These are phyloP conservation scores for Heliconius ismenius DNA, from an alignment of 2,888 invertebrate genomes.

Conservation along the genomic window DNA sequence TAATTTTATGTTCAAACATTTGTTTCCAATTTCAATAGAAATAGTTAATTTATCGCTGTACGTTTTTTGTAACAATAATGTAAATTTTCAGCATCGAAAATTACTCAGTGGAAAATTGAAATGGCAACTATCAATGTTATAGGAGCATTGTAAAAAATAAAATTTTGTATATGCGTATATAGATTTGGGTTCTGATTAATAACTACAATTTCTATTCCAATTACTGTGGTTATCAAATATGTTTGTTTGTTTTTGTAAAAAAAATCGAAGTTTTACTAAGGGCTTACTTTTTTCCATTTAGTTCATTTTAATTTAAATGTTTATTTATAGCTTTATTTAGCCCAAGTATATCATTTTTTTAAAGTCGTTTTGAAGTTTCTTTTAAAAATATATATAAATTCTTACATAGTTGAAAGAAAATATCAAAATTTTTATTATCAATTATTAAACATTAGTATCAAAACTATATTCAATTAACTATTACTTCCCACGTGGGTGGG, in stretches of 20 bases:
- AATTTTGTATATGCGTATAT: not conserved
- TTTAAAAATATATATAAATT: no score
- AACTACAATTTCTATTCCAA: not conserved
- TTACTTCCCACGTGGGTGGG: slow-evolving; percentile 1
- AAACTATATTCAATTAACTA: not conserved
- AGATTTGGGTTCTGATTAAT: not conserved
- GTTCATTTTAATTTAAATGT: no score
- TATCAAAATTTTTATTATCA: no score
- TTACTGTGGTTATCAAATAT: no score
- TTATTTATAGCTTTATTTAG: no score
- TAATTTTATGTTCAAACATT: not conserved
- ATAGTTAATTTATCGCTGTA: slow-evolving; percentile 5
- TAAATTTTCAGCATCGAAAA: slow-evolving; percentile 46
- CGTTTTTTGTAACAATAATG: slow-evolving; percentile 28
- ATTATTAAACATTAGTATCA: not conserved
- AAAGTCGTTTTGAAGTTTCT: no score
- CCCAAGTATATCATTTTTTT: no score
- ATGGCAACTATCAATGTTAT: slow-evolving; percentile 43
- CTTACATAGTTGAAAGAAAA: no score
- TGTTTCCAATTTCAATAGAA: not conserved
- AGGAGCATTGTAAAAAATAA: not conserved
- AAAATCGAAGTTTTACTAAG: no score
- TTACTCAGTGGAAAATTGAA: slow-evolving; percentile 49
- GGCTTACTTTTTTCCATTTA: no score
- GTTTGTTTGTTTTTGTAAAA: no score